These are phyloP conservation scores for Lates japonicus DNA, from an alignment of 2,797 vertebrate species.

Conservation along the genomic window DNA sequence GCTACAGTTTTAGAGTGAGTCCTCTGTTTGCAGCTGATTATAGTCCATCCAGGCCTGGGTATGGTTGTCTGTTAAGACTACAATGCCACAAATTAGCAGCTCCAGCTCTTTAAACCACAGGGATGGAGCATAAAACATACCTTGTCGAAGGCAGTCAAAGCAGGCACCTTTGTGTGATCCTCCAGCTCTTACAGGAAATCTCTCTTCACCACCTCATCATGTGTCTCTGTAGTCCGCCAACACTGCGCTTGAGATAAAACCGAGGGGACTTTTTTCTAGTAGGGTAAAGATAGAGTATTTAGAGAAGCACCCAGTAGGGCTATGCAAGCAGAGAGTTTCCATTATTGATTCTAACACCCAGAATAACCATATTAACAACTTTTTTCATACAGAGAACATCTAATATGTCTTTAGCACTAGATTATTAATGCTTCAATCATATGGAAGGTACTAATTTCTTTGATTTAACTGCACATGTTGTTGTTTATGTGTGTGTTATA, in stretches of 20 bases:
- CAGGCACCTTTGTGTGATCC: slow-evolving; percentile 57
- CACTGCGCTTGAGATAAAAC: slow-evolving; percentile 24
- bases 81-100: slow-evolving; percentile 78
- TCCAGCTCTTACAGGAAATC: slow-evolving; percentile 59
- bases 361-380: not conserved
- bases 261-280: slow-evolving; percentile 14
- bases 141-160: slow-evolving; percentile 42
- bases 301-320: not conserved
- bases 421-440: not conserved
- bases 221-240: slow-evolving; percentile 25
- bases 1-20: slow-evolving; percentile 37
- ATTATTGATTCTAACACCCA: not conserved
- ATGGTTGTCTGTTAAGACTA: slow-evolving; percentile 65
- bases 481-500: slow-evolving; percentile 1
- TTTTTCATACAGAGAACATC: not conserved
- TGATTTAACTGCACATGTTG: not conserved
- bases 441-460: not conserved
- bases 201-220: slow-evolving; percentile 33
- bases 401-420: not conserved
- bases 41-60: slow-evolving; percentile 47
- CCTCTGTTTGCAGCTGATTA: slow-evolving; percentile 65
- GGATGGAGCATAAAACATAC: slow-evolving; percentile 64
- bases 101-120: slow-evolving; percentile 68
- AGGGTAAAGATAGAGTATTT: not conserved
- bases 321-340: not conserved